Evolutionary conservation across 2,113 vertebrate species (phyloP).

Genomic region (Rhabdomys dilectus): DNA sequence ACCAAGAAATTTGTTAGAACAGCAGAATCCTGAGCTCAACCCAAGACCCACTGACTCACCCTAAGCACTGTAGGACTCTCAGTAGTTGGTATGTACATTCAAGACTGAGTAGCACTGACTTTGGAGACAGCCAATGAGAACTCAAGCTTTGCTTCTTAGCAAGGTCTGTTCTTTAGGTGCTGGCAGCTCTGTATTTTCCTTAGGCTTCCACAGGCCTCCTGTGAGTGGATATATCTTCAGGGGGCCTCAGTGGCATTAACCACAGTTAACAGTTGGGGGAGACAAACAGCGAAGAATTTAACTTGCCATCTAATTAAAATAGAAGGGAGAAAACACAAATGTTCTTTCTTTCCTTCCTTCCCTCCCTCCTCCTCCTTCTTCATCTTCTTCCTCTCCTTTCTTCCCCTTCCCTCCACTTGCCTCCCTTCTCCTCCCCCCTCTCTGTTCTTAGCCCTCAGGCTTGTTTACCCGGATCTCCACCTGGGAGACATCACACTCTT

Average conservation of each 20-base stretch:
- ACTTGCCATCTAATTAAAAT: background rate
- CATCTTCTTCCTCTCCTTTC: no score
- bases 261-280: background rate
- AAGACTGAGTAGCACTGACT: background rate
- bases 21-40: background rate
- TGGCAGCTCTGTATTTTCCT: background rate
- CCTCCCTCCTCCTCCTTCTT: no score
- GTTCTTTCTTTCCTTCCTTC: background rate
- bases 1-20: background rate
- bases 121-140: background rate
- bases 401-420: no score
- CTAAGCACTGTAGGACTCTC: background rate
- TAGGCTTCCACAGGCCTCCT: background rate
- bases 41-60: background rate
- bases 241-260: background rate
- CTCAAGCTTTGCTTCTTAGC: background rate
- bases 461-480: background rate
- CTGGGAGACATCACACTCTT: background rate
- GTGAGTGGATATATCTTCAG: background rate
- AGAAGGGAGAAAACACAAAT: background rate
- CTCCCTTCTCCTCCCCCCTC: no score
- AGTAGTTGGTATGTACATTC: background rate
- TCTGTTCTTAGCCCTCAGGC: background rate
- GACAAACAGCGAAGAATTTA: slow-evolving; percentile 6
- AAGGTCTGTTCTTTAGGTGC: background rate